Conservation (phyloP, 2,888 invertebrate species). For the Ischnus inquisitorius region DNA sequence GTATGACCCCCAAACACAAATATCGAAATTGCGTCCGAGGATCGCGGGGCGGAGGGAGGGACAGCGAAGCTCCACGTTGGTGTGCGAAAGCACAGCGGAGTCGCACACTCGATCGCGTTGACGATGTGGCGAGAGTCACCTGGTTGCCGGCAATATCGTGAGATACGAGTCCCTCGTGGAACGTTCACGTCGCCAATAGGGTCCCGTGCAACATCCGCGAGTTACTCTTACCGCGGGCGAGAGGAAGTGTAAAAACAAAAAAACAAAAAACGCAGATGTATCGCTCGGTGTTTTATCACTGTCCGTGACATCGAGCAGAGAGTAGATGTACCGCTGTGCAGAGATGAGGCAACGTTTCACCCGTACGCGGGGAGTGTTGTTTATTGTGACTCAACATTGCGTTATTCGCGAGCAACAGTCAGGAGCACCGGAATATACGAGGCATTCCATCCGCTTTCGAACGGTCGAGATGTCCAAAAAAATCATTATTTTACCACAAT, state of each 20-base stretch:
- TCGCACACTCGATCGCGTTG: conserved; percentile 40
- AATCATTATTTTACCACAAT: too few species aligned
- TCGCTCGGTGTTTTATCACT: conserved; percentile 52
- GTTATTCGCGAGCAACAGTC: background rate
- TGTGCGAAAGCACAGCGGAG: background rate
- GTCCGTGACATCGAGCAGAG: background rate
- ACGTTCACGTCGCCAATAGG: conserved; percentile 76
- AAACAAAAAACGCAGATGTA: conserved; percentile 78
- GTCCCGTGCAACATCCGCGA: conserved; percentile 41
- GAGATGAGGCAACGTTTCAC: too few species aligned
- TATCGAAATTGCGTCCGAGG: conserved; percentile 41
- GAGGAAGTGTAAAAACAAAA: too few species aligned
- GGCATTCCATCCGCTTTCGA: too few species aligned
- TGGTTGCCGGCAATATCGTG: conserved; percentile 73
- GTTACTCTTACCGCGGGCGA: conserved; percentile 21
- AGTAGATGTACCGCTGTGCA: background rate
- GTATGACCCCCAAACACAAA: conserved; percentile 21
- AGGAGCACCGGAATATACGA: background rate
- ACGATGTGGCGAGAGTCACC: conserved; percentile 59
- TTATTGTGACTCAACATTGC: conserved; percentile 72
- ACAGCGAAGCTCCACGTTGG: background rate
- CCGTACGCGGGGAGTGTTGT: conserved; percentile 71
- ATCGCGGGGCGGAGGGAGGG: background rate
- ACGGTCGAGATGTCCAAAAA: too few species aligned
- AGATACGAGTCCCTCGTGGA: conserved; percentile 81